Percentiles rank a stretch among this genome's conserved stretches.
Evolutionary conservation across 2,797 vertebrate genomes (phyloP).

Genomic region (Cynopterus sphinx): DNA sequence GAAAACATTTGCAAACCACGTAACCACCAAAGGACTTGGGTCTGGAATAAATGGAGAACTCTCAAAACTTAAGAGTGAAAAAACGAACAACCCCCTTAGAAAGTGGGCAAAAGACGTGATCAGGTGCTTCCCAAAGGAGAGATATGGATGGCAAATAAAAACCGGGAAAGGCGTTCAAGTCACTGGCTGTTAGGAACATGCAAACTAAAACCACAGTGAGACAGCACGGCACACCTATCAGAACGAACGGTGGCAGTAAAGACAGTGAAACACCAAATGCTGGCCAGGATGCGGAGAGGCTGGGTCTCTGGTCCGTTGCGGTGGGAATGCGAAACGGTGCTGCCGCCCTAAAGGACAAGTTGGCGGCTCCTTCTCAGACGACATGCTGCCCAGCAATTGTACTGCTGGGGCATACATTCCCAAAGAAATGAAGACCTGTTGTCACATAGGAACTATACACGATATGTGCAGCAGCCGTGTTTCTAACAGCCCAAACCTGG

Average conservation of each 20-base stretch:
- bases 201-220: background rate
- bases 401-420: background rate
- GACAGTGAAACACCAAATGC: rapidly evolving
- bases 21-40: background rate
- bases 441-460: too few species aligned
- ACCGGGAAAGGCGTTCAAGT: background rate
- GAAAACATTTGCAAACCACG: background rate
- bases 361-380: background rate
- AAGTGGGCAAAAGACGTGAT: background rate
- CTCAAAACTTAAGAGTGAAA: background rate
- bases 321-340: background rate
- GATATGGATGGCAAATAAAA: background rate
- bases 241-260: rapidly evolving
- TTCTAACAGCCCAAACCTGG: background rate
- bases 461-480: background rate
- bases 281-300: rapidly evolving
- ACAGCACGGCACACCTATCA: rapidly evolving
- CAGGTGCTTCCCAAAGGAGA: background rate
- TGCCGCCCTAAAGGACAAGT: background rate
- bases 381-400: rapidly evolving
- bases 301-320: rapidly evolving
- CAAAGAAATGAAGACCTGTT: background rate
- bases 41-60: background rate
- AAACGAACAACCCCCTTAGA: too few species aligned
- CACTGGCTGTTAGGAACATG: background rate